phyloP scores from a whole-genome alignment of 2,888 invertebrate species.

The Cephus runcator region DNA sequence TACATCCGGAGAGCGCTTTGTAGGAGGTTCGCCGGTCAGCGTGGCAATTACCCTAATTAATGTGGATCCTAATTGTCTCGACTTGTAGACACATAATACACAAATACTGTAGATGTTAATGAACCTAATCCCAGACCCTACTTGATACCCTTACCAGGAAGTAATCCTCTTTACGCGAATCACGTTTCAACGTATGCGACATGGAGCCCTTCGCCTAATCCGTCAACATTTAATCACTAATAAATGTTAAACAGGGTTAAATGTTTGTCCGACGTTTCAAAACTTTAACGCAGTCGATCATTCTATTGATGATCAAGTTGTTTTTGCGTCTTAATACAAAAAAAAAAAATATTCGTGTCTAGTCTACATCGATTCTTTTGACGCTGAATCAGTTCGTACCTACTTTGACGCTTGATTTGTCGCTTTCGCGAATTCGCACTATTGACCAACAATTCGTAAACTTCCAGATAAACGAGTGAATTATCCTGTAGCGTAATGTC shows the following conservation, averaged over 20 bases:
- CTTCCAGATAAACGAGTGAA: not conserved
- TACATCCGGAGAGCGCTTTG: constrained; percentile 53
- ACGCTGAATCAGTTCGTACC: not conserved
- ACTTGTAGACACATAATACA: constrained; percentile 13
- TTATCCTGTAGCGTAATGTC: not conserved
- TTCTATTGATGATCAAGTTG: not conserved
- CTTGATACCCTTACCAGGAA: not conserved
- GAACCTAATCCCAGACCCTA: not conserved
- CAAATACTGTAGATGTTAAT: not conserved
- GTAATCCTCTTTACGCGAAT: not conserved
- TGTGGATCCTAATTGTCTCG: constrained; percentile 51
- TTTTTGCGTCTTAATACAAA: not conserved
- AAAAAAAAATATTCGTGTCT: not conserved
- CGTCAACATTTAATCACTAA: not conserved
- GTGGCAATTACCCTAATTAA: constrained; percentile 55
- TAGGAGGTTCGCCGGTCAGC: constrained; percentile 38
- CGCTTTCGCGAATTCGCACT: not conserved
- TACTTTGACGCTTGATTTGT: too few species aligned
- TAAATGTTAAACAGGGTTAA: not conserved
- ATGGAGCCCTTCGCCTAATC: not conserved
- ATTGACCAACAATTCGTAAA: not conserved
- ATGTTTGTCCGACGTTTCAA: not conserved
- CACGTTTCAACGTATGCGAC: not conserved
- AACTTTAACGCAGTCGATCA: not conserved
- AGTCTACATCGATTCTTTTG: too few species aligned